These are phyloP conservation scores for Cephalotes varians DNA, from an alignment of 2,888 invertebrate species.

Conservation along the genomic window DNA sequence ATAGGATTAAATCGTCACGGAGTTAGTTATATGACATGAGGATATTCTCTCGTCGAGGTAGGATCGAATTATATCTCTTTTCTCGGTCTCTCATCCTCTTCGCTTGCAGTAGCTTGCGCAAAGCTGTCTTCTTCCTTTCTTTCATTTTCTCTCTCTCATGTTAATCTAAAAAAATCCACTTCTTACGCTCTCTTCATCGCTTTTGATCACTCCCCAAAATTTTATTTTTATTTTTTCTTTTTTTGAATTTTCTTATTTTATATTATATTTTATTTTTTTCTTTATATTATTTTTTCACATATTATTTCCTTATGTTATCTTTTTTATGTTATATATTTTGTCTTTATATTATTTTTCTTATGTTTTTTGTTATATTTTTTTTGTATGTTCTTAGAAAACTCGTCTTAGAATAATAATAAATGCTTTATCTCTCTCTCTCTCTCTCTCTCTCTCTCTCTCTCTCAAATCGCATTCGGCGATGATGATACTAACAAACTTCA, in stretches of 20 bases:
- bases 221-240: neutral
- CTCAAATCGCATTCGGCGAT: constrained; percentile 66
- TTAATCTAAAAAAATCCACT: neutral
- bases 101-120: neutral
- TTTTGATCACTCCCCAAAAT: neutral
- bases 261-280: neutral
- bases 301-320: too few species aligned
- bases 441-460: neutral
- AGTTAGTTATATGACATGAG: constrained; percentile 51
- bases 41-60: constrained; percentile 27
- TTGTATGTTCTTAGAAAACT: neutral
- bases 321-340: neutral
- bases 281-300: too few species aligned
- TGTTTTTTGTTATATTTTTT: neutral
- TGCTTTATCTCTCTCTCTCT: neutral
- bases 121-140: constrained; percentile 30
- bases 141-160: neutral
- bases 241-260: neutral
- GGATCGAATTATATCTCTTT: constrained; percentile 66
- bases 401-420: neutral
- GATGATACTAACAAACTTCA: constrained; percentile 66
- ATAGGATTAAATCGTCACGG: constrained; percentile 60
- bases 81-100: neutral
- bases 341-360: too few species aligned
- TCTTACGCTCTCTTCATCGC: neutral